phyloP scores from a whole-genome alignment of 2,113 vertebrate species.

The Microcebus tavaratra region DNA sequence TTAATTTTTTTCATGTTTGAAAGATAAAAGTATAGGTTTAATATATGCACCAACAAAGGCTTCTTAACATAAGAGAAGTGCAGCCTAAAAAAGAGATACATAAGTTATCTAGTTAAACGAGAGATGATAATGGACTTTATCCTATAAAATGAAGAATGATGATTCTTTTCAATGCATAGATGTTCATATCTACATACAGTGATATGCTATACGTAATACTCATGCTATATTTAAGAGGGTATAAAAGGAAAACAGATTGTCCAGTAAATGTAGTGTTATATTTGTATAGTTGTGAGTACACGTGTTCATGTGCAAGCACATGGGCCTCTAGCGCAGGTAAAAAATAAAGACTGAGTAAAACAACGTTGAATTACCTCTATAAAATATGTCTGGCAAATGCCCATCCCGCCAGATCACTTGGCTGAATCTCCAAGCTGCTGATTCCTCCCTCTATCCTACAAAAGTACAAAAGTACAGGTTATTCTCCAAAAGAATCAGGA shows the following conservation, averaged over 20 bases:
- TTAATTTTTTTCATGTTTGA: conserved; percentile 40
- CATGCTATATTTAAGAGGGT: not conserved
- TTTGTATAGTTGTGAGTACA: not conserved
- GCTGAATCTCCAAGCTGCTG: conserved; percentile 56
- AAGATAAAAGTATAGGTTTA: conserved; percentile 36
- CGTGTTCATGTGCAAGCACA: not conserved
- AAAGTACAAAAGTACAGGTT: conserved; percentile 64
- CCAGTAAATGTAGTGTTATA: not conserved
- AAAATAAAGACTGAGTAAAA: conserved; percentile 32
- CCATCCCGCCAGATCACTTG: conserved; percentile 71
- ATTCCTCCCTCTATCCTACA: conserved; percentile 59
- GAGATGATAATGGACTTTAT: not conserved
- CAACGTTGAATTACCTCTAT: conserved; percentile 63
- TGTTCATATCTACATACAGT: not conserved
- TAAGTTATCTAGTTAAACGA: conserved; percentile 24
- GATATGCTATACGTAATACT: not conserved
- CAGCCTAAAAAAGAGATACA: not conserved
- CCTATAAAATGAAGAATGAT: not conserved
- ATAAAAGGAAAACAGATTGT: not conserved
- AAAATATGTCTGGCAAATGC: conserved; percentile 53
- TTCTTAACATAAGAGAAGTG: conserved; percentile 3
- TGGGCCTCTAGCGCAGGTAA: not conserved
- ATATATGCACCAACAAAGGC: not conserved
- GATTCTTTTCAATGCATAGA: not conserved
- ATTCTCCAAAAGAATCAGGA: conserved; percentile 16